Conservation (phyloP, 2,888 invertebrate species). For the Dermolepida albohirtum region DNA sequence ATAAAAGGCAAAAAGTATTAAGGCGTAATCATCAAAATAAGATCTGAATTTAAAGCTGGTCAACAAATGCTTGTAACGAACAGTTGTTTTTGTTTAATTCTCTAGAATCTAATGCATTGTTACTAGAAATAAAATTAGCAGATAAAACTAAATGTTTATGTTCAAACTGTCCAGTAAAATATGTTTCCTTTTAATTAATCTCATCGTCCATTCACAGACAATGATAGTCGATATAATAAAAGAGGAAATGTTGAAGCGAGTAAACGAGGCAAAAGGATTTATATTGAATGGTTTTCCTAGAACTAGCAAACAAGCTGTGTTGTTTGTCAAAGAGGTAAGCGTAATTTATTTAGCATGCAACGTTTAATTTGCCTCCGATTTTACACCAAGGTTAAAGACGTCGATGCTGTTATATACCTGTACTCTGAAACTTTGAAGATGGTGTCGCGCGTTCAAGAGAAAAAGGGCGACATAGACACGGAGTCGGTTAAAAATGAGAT, state of each 20-base stretch:
- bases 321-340: constrained; percentile 59
- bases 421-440: constrained; percentile 53
- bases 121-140: too few species aligned
- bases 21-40: too few species aligned
- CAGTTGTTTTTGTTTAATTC: too few species aligned
- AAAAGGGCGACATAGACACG: constrained; percentile 39
- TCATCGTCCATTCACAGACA: constrained; percentile 22
- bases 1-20: too few species aligned
- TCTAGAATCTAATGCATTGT: too few species aligned
- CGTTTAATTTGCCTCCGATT: neutral
- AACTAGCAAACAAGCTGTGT: constrained; percentile 62
- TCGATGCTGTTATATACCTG: constrained; percentile 57
- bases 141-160: neutral
- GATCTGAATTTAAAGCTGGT: too few species aligned
- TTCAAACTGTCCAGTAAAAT: neutral
- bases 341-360: neutral
- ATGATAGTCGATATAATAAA: constrained; percentile 41
- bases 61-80: too few species aligned
- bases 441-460: constrained; percentile 47
- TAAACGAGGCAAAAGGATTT: constrained; percentile 63
- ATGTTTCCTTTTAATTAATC: neutral
- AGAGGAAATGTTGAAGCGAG: constrained; percentile 39
- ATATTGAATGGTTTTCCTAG: constrained; percentile 71
- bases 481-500: constrained; percentile 48
- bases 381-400: constrained; percentile 45